A percentile compares a stretch with the other conserved stretches of the same genome.
phyloP scores from a whole-genome alignment of 2,797 vertebrate genomes.

The Echiichthys vipera region DNA sequence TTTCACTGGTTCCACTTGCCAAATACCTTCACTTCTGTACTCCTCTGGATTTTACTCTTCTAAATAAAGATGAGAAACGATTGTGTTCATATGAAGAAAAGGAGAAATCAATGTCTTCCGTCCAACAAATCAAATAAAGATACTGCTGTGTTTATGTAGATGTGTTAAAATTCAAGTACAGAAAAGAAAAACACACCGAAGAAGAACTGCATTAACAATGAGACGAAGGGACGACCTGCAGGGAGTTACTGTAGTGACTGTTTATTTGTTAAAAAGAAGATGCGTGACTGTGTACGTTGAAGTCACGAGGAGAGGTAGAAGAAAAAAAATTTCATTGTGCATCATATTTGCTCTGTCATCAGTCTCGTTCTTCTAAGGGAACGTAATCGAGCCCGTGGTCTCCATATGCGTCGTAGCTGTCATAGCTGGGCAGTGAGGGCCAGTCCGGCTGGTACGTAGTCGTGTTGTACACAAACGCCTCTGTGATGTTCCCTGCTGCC shows the following conservation, averaged over 20 bases:
- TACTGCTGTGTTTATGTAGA: too few relatives aligned
- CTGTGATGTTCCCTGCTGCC: constrained; percentile 46
- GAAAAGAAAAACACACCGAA: too few relatives aligned
- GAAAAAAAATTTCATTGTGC: not conserved
- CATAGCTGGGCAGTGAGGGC: constrained; percentile 80
- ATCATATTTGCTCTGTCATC: too few relatives aligned
- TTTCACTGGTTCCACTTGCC: constrained; percentile 44
- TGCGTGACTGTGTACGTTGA: too few relatives aligned
- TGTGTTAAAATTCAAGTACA: too few relatives aligned
- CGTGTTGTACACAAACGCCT: constrained; percentile 88
- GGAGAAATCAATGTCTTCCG: not conserved
- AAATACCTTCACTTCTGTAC: constrained; percentile 46
- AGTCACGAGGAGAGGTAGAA: too few relatives aligned
- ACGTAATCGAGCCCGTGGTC: constrained; percentile 85
- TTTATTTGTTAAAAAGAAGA: too few relatives aligned
- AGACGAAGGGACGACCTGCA: too few relatives aligned
- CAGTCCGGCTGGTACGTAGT: constrained; percentile 85
- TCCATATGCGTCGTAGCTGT: constrained; percentile 86
- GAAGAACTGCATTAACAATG: too few relatives aligned
- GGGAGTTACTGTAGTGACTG: too few relatives aligned
- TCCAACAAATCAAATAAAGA: too few relatives aligned
- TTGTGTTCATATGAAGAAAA: constrained; percentile 41
- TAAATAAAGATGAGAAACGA: constrained; percentile 66
- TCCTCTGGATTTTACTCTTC: constrained; percentile 56
- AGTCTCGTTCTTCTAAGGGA: constrained; percentile 70